A percentile compares a stretch with the other conserved stretches of the same genome.
phyloP scores from a whole-genome alignment of 2,797 vertebrate species.

The Anomalospiza imberbis region DNA sequence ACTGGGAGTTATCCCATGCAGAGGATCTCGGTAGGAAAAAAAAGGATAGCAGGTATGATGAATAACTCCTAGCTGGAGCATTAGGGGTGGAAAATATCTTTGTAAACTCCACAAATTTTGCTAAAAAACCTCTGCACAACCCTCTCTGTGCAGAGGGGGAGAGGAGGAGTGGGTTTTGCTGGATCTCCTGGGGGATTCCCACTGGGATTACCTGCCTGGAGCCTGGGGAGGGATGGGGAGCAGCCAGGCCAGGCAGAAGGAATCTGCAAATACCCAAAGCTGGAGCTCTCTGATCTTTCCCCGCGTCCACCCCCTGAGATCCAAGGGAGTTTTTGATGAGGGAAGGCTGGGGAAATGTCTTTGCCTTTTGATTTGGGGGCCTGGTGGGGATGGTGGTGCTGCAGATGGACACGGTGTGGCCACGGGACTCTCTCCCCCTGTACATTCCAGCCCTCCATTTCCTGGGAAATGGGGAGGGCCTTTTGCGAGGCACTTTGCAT shows the following conservation, averaged over 20 bases:
- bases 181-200: background rate
- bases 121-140: background rate
- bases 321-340: background rate
- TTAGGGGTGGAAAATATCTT: background rate
- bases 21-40: background rate
- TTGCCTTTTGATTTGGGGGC: background rate
- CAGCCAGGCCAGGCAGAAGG: background rate
- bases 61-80: background rate
- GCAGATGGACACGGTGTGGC: background rate
- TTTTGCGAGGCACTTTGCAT: background rate
- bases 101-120: background rate
- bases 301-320: background rate
- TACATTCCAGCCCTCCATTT: background rate
- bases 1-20: background rate
- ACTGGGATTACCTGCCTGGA: background rate
- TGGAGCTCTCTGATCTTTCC: background rate
- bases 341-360: background rate
- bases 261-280: background rate
- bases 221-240: fast-evolving
- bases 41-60: background rate
- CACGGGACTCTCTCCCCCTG: background rate
- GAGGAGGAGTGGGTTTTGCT: background rate
- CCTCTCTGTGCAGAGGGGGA: background rate
- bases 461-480: background rate
- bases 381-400: background rate